These are phyloP conservation scores for Eretmochelys imbricata DNA, from an alignment of 2,113 vertebrate genomes.

Conservation along the genomic window DNA sequence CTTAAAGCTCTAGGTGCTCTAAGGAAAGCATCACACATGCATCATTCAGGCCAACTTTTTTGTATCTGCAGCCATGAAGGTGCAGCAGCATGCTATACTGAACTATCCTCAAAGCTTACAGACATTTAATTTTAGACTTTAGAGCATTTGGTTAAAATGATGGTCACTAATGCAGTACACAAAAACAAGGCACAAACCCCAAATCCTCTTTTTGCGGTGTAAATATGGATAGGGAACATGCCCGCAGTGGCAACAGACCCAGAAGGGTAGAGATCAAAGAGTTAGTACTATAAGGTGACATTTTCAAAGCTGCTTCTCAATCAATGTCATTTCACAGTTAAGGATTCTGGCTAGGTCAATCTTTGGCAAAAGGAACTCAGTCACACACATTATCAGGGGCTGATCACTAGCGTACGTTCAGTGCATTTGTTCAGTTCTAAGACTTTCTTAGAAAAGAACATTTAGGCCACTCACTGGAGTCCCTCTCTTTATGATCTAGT, in stretches of 20 bases:
- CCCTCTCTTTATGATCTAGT: not conserved
- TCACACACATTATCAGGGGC: not conserved
- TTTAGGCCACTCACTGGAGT: not conserved
- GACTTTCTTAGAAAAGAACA: not conserved
- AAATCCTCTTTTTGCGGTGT: not conserved
- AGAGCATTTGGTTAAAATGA: not conserved
- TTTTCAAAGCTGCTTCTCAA: not conserved
- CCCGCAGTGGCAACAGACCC: not conserved
- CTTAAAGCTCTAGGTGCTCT: not conserved
- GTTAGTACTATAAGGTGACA: not conserved
- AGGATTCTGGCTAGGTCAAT: not conserved
- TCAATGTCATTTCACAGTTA: not conserved
- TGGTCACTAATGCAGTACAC: not conserved
- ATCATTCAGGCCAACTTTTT: not conserved
- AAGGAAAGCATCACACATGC: not conserved
- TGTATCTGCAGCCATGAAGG: not conserved
- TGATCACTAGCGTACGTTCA: fast-evolving
- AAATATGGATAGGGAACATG: not conserved
- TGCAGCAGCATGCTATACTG: not conserved
- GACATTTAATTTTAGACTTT: not conserved
- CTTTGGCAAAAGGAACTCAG: not conserved
- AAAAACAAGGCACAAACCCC: not conserved
- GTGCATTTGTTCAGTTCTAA: not conserved
- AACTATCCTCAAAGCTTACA: not conserved
- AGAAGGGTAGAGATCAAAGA: fast-evolving